A percentile compares a stretch with the other conserved stretches of the same genome.
Conservation (phyloP, 2,113 vertebrate species). For the Micronycteris hirsuta region DNA sequence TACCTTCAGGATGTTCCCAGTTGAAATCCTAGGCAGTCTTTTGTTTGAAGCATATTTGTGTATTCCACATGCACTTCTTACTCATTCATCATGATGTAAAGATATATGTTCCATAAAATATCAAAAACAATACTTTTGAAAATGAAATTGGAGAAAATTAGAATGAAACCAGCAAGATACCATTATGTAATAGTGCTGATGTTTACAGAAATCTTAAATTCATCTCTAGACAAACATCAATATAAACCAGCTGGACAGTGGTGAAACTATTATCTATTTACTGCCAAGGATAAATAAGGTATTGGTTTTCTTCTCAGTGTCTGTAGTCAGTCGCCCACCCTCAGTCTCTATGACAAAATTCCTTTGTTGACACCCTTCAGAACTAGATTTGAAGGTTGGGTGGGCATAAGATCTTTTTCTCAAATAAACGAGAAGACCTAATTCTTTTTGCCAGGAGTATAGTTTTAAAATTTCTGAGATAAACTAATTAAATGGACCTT, state of each 20-base stretch:
- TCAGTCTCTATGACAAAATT: neutral
- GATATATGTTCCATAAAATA: neutral
- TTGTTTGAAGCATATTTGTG: neutral
- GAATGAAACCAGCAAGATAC: neutral
- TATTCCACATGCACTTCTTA: neutral
- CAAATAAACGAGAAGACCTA: neutral
- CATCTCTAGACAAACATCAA: neutral
- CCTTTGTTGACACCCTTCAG: neutral
- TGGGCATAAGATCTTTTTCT: neutral
- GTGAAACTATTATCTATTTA: neutral
- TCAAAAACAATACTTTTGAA: neutral
- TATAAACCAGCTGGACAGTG: neutral
- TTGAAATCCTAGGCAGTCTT: neutral
- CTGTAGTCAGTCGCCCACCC: neutral
- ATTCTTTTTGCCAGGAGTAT: neutral
- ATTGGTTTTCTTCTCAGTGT: neutral
- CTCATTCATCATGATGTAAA: neutral
- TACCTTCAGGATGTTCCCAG: neutral
- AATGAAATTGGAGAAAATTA: conserved; percentile 7
- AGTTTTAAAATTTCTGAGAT: neutral
- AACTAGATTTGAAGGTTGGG: neutral
- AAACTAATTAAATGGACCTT: neutral
- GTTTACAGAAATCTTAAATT: neutral
- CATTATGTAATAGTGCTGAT: neutral
- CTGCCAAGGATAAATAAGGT: neutral